Conservation (phyloP, 1,140 invertebrate genomes). For the Drosophila nannoptera region DNA sequence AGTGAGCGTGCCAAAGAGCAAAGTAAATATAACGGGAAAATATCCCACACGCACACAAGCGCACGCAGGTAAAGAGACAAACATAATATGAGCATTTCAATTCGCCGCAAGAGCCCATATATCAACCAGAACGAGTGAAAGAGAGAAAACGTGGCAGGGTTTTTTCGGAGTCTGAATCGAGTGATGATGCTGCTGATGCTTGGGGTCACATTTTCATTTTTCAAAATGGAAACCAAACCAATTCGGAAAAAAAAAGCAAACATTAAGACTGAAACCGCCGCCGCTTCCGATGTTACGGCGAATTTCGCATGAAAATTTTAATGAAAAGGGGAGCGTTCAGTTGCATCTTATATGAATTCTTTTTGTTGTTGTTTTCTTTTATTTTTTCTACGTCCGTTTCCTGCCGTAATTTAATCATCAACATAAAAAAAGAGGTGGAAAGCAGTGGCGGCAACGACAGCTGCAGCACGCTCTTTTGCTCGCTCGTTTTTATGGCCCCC, state of each 20-base stretch:
- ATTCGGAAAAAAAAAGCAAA: slow-evolving; percentile 7
- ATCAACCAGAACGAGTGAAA: slow-evolving; percentile 12
- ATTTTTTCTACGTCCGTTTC: slow-evolving; percentile 38
- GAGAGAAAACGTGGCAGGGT: slow-evolving; percentile 40
- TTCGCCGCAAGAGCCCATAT: slow-evolving; percentile 30
- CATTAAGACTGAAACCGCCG: slow-evolving; percentile 4
- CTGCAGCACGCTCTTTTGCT: slow-evolving; percentile 39
- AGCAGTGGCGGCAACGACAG: slow-evolving; percentile 32
- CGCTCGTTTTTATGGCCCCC: slow-evolving; percentile 40
- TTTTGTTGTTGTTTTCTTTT: slow-evolving; percentile 17
- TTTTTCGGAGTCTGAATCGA: slow-evolving; percentile 28
- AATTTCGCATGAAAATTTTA: slow-evolving; percentile 29
- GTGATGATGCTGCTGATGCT: slow-evolving; percentile 6
- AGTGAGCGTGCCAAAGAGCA: slow-evolving; percentile 65
- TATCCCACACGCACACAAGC: slow-evolving; percentile 19
- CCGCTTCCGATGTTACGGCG: slow-evolving; percentile 1
- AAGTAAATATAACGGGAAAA: slow-evolving; percentile 64
- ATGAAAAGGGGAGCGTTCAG: slow-evolving; percentile 30
- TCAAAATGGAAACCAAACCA: slow-evolving; percentile 36
- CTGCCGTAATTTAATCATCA: slow-evolving; percentile 56
- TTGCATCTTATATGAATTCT: slow-evolving; percentile 24
- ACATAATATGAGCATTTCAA: slow-evolving; percentile 33
- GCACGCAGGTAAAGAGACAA: slow-evolving; percentile 13
- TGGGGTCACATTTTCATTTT: slow-evolving; percentile 36
- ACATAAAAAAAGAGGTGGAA: slow-evolving; percentile 41